phyloP scores from a whole-genome alignment of 2,797 vertebrate genomes.

The Valencia hispanica region DNA sequence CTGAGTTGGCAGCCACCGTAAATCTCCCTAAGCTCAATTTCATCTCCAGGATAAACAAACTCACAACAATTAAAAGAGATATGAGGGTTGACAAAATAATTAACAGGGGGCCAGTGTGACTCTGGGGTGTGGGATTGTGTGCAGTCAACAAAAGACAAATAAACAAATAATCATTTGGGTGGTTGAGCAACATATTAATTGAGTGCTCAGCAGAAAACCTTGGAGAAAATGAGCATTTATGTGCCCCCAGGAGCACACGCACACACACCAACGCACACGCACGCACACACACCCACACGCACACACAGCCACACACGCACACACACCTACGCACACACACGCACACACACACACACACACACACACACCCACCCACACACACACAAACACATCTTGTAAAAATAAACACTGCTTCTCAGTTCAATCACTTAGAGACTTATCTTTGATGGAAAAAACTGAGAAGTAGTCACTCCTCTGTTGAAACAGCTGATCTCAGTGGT shows the following conservation, averaged over 20 bases:
- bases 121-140: conserved; percentile 33
- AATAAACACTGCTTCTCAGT: conserved; percentile 36
- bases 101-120: conserved; percentile 70
- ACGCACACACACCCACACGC: conserved; percentile 10
- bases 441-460: conserved; percentile 40
- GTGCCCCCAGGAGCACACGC: conserved; percentile 23
- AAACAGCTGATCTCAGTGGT: conserved; percentile 28
- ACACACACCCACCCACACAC: conserved; percentile 5
- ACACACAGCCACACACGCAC: conserved; percentile 7
- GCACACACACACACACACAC: conserved; percentile 8
- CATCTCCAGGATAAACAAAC: conserved; percentile 75
- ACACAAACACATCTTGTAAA: conserved; percentile 14
- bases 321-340: conserved; percentile 3
- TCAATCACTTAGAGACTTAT: conserved; percentile 38
- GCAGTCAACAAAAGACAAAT: conserved; percentile 65
- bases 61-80: conserved; percentile 77
- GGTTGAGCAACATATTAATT: conserved; percentile 69
- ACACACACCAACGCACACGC: neutral
- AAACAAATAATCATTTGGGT: conserved; percentile 74
- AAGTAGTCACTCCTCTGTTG: conserved; percentile 11
- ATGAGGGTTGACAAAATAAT: conserved; percentile 80
- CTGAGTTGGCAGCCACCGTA: conserved; percentile 62
- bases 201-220: conserved; percentile 40
- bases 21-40: conserved; percentile 73
- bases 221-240: conserved; percentile 30